phyloP scores from a whole-genome alignment of 1,140 invertebrate genomes.

The Drosophila sproati region DNA sequence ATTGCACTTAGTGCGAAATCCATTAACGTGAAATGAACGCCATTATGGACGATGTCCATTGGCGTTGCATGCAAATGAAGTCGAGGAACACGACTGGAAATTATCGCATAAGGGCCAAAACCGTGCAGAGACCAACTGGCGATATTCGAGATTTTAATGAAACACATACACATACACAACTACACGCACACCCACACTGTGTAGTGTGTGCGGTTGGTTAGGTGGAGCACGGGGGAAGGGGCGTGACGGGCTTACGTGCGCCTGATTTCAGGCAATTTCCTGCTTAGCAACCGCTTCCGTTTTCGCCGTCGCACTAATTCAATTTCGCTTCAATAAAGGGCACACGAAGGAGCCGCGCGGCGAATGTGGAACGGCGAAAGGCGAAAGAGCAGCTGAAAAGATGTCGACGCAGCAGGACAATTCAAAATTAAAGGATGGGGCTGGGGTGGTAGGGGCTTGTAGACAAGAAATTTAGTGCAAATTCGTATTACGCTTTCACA shows the following conservation, averaged over 20 bases:
- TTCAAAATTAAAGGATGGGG: background rate
- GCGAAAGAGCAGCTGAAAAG: slow-evolving; percentile 30
- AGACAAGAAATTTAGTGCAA: slow-evolving; percentile 68
- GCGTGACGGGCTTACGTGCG: slow-evolving; percentile 60
- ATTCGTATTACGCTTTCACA: slow-evolving; percentile 67
- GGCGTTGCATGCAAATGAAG: slow-evolving; percentile 64
- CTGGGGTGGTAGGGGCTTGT: background rate
- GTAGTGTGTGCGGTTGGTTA: slow-evolving; percentile 1
- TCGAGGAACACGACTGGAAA: slow-evolving; percentile 25
- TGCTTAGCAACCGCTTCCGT: slow-evolving; percentile 80
- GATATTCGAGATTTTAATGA: slow-evolving; percentile 68
- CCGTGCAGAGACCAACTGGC: slow-evolving; percentile 42
- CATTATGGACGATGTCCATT: slow-evolving; percentile 44
- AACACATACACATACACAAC: slow-evolving; percentile 39
- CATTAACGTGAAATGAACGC: slow-evolving; percentile 70
- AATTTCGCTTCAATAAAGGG: slow-evolving; percentile 77
- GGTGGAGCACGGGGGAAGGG: slow-evolving; percentile 1
- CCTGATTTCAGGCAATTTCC: slow-evolving; percentile 80
- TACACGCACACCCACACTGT: background rate
- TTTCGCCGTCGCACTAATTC: slow-evolving; percentile 73
- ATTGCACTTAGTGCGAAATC: slow-evolving; percentile 69
- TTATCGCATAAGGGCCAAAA: slow-evolving; percentile 48
- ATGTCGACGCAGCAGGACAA: slow-evolving; percentile 55
- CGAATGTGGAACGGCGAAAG: background rate
- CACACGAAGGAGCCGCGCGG: slow-evolving; percentile 50